phyloP scores from a whole-genome alignment of 2,888 invertebrate genomes.

The Rhaphigaster nebulosa region DNA sequence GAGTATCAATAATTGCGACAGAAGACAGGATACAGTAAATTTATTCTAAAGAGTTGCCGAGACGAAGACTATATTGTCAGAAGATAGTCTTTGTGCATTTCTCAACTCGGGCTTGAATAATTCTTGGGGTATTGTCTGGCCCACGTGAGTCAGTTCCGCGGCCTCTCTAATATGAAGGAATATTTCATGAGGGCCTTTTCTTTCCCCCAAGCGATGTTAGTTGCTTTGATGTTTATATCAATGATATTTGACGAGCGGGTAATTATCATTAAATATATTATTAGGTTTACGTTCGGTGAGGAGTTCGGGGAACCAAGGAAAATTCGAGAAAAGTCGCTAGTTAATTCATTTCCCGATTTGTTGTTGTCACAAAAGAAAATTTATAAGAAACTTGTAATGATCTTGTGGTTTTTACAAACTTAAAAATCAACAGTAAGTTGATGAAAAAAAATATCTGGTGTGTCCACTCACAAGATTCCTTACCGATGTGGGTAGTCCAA shows the following conservation, averaged over 20 bases:
- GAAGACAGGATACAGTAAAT: not conserved
- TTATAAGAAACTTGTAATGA: not conserved
- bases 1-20: not conserved
- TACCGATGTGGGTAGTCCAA: too few species aligned
- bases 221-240: slow-evolving; percentile 46
- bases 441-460: not conserved
- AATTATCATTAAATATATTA: slow-evolving; percentile 22
- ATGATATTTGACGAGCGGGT: not conserved
- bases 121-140: not conserved
- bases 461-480: too few species aligned
- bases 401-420: not conserved
- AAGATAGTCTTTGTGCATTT: slow-evolving; percentile 21
- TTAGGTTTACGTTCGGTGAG: not conserved
- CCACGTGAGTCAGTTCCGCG: not conserved
- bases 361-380: not conserved
- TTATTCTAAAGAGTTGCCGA: not conserved
- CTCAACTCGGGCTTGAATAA: not conserved
- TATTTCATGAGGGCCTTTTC: not conserved
- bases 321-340: not conserved
- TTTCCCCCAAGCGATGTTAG: not conserved
- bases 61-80: not conserved
- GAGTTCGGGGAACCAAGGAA: not conserved
- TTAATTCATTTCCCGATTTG: not conserved
- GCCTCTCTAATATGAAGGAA: not conserved
- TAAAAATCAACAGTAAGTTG: too few species aligned